Base-by-base conservation (phyloP, 2,797 vertebrate species). In the Trachops cirrhosus region DNA sequence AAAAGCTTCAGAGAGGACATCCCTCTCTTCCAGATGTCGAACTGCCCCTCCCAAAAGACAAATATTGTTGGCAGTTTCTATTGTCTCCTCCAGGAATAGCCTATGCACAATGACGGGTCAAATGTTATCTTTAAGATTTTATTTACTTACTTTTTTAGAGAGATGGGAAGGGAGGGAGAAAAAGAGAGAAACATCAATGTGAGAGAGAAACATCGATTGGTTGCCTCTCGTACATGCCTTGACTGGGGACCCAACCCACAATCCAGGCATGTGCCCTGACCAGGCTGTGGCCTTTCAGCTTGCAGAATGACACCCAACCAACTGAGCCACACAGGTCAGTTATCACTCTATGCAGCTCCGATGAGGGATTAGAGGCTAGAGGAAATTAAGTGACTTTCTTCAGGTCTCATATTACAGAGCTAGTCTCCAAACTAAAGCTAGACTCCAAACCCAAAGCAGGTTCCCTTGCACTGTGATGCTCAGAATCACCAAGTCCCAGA, bases 301-400 rank as follows among this genome's bases (percentile, higher is more conserved):
- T 32, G 62, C 32, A 64, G 62, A 64, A 64, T 64, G 62, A 64
- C 32, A n/a, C 62, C 62, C 62, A n/a, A 64, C 32, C 62, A 64
- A 64, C 62, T n/a, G 62, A 64, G 62, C 62, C 32, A n/a, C 14
- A 16, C 12, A 5, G 29, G 14, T 32, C 62, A 64, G 62, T n/a
- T 64, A 64, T 64, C 62, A n/a, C 29, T n/a, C 32, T 16, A 3
- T 18, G 32, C 0, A 6, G 77, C 52, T 78, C 68, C 21, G 62
- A 44, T 5, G 37, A 86, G 62, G 24, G 67, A 15, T 26, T 24
- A 8, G 50, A 91, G 73, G 46, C n/a, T 94, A 46, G 21, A 34
- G 54, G 89, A 93, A 21, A n/a, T 64, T 37, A 89, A 62, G 68
- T 80, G 71, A 89, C 93, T 75, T 90, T 59, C 41, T 86, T 29